Base-by-base conservation (phyloP, 2,797 vertebrate species). In the Acanthurus leucopareius region DNA sequence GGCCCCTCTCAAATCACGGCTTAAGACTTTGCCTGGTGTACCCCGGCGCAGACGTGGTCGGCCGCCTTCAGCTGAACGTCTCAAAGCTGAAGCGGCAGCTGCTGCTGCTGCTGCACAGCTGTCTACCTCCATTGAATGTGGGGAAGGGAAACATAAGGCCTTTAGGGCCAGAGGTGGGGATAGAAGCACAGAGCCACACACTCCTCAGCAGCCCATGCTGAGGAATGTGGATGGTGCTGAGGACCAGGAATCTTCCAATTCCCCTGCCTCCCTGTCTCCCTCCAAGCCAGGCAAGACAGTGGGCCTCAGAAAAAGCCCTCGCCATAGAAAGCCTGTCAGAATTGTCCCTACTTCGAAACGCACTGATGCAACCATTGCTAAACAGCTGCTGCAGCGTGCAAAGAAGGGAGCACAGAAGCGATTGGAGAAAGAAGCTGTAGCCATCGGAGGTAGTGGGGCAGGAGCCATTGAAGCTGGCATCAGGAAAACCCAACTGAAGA, bases 261-360 rank as follows among this genome's bases (percentile, higher is more conserved):
- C 89, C 65, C 91, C 92, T 52, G 73, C 89, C 60, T 92, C 95
- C 42, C 92, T 92, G 8, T 85, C 92, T 83, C 89, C 90, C 49
- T 87, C 94, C 59, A 94, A 94, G 82, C 75, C 90, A 0, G 93
- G 93, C 60, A 90, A 85, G 80, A 88, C 93, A 1, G 90, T 91
- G 47, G 95, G 94, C 15, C 96, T 98, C 80, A 93, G 98, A 68
- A 98, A 99, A 89, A 99, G 98, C 87, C 98, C 98, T 2, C 97
- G 98, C 73, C 96, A 98, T 82, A 94, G 98, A 86, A 99, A 99
- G 77, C 97, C 98, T 0, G 97, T 98, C 35, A 93, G 98, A 88
- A 97, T 99, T 11, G 97, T 99, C 72, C 97, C 98, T 73, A 95
- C 97, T 60, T 97, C 96, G 56, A 99, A 99, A 94, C 96, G 98